Base-by-base conservation (phyloP, 2,888 invertebrate genomes). In the Drosophila sordidapex region DNA sequence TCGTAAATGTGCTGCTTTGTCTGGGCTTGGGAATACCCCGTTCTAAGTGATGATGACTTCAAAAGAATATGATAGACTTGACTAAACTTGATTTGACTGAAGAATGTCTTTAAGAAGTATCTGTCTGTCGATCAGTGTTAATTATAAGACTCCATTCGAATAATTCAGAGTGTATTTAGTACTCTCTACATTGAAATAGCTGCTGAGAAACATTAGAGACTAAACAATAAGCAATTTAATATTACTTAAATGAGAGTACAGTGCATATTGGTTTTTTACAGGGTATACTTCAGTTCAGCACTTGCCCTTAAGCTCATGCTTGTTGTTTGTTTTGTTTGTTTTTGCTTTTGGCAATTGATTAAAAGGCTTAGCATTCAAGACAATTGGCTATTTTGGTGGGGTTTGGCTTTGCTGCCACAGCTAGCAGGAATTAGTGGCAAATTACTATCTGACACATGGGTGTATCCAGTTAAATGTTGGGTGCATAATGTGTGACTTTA, bases 401-500 rank as follows among this genome's bases (percentile, higher is more conserved):
- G 52, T 49, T 36, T 49, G 48, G 52, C 49, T 43, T 40, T 63
- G 35, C 38, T 21, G 33, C 53, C 38, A 53, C 56, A 56, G 56
- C 67, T 8, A 38, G 57, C 66, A 13, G 69, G 85, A 60, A 82
- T 86, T 85, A 85, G 88, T 83, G 81, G 76, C 70, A 83, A 76
- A 77, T 86, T 77, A 76, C 83, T 81, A 76, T 54, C 65, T 82
- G 61, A 51, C 73, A 81, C 60, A 60, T 66, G 57, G 67, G 35
- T 21, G 79, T 76, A 49, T 74, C 27, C 56, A 70, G 89, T 80
- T 87, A 81, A 87, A 88, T 87, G 77, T 88, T 65, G 70, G 63
- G 57, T 81, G 71, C 65, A 51, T 86, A 90, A 87, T 90, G 87
- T 87, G 87, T 73, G 84, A 90, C 76, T 87, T 87, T 90, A 90